These are phyloP conservation scores for Brachyalestes nurse DNA, from an alignment of 2,797 vertebrate genomes.

Conservation along the genomic window DNA sequence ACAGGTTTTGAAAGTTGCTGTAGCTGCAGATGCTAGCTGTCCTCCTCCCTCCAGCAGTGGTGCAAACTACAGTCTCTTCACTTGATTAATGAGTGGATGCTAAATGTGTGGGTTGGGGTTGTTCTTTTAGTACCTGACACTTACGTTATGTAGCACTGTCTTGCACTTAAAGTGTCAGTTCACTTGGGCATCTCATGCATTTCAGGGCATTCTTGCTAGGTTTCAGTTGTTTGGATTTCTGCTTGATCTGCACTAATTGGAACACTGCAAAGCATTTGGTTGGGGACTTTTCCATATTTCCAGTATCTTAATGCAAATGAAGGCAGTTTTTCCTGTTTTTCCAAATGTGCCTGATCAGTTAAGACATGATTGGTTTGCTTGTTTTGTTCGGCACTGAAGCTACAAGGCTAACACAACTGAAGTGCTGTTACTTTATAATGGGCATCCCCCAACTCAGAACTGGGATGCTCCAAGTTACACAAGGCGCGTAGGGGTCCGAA, in stretches of 20 bases:
- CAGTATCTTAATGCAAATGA: background rate
- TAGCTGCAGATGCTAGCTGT: background rate
- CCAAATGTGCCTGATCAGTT: background rate
- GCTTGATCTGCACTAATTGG: background rate
- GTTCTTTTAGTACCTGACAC: conserved; percentile 5
- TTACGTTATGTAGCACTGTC: conserved; percentile 7
- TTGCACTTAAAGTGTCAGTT: conserved; percentile 4
- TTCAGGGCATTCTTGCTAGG: too few relatives aligned
- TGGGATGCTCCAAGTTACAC: too few relatives aligned
- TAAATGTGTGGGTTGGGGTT: background rate
- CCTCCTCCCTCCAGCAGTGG: background rate
- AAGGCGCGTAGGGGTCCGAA: too few relatives aligned
- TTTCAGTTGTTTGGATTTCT: background rate
- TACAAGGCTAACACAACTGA: too few relatives aligned
- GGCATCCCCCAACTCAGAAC: too few relatives aligned
- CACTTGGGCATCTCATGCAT: background rate
- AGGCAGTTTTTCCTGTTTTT: background rate
- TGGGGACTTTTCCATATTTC: background rate
- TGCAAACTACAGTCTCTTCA: background rate
- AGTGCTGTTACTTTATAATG: too few relatives aligned
- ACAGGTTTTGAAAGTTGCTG: background rate
- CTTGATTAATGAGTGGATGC: background rate
- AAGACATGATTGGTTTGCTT: background rate
- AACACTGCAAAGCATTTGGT: background rate
- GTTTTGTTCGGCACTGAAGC: too few relatives aligned